Percentiles rank a stretch among this genome's conserved stretches.
Evolutionary conservation across 2,797 vertebrate species (phyloP).

Genomic region (Botia kubotai): DNA sequence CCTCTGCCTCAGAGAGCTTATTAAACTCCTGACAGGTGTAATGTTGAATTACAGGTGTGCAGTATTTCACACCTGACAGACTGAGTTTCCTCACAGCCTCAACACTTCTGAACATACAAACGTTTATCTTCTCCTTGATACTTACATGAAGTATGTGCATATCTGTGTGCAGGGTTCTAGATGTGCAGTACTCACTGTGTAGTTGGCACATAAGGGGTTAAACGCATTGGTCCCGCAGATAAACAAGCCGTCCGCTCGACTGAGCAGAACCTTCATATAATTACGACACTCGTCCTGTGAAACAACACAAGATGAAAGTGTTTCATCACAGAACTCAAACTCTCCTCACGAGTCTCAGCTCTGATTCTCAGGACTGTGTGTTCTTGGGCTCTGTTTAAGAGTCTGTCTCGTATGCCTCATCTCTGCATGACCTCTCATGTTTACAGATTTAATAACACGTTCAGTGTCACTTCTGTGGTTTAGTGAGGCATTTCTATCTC

Average conservation of each 20-base stretch:
- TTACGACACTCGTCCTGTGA: slow-evolving; percentile 90
- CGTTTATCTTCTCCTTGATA: slow-evolving; percentile 35
- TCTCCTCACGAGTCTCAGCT: background rate
- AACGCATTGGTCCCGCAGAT: slow-evolving; percentile 95
- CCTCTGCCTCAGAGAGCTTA: slow-evolving; percentile 51
- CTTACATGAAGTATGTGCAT: background rate
- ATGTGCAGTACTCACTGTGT: slow-evolving; percentile 84
- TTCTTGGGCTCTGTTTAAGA: slow-evolving; percentile 26
- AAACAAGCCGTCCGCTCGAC: slow-evolving; percentile 84
- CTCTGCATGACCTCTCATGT: slow-evolving; percentile 36
- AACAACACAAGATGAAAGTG: slow-evolving; percentile 10
- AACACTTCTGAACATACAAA: slow-evolving; percentile 11
- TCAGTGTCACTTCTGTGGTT: slow-evolving; percentile 73
- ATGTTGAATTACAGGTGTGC: slow-evolving; percentile 71
- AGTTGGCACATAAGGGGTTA: slow-evolving; percentile 94
- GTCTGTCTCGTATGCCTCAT: slow-evolving; percentile 12
- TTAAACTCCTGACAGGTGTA: slow-evolving; percentile 67
- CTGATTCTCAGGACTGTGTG: background rate
- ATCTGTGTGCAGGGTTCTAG: background rate
- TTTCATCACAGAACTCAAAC: slow-evolving; percentile 18
- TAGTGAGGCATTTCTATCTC: slow-evolving; percentile 60
- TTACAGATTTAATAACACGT: slow-evolving; percentile 59
- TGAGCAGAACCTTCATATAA: slow-evolving; percentile 93
- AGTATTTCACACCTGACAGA: slow-evolving; percentile 55
- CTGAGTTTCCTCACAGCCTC: slow-evolving; percentile 4